phyloP scores from a whole-genome alignment of 2,797 vertebrate species.

The Acanthis flammea region DNA sequence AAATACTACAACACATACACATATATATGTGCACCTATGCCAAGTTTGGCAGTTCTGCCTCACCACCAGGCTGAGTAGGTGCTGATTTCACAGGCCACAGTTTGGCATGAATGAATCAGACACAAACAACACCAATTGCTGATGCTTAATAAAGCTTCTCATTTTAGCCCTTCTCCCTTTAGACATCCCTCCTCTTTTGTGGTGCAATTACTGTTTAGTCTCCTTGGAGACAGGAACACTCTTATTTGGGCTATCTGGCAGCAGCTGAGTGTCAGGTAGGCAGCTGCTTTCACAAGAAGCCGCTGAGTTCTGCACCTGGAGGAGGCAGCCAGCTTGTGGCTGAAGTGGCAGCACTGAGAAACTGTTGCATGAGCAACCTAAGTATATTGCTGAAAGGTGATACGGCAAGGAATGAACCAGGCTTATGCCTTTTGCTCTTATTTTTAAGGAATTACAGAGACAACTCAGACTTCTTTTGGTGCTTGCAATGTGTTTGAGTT shows the following conservation, averaged over 20 bases:
- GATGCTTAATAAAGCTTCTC: background rate
- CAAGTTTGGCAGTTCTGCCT: background rate
- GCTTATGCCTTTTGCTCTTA: background rate
- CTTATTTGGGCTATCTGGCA: background rate
- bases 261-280: background rate
- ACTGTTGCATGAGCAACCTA: background rate
- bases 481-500: background rate
- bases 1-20: background rate
- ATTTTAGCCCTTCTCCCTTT: background rate
- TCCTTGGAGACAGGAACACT: background rate
- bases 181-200: background rate
- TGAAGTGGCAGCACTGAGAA: background rate
- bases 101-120: background rate
- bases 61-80: background rate
- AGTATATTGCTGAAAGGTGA: background rate
- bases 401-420: background rate
- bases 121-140: background rate
- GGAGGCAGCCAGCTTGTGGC: background rate
- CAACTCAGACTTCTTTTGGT: background rate
- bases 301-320: background rate
- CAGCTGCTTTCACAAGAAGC: background rate
- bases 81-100: background rate
- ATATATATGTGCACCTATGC: background rate
- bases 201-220: background rate
- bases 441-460: background rate